Base-by-base conservation (phyloP, 2,797 vertebrate species). In the Clarias fuscus region DNA sequence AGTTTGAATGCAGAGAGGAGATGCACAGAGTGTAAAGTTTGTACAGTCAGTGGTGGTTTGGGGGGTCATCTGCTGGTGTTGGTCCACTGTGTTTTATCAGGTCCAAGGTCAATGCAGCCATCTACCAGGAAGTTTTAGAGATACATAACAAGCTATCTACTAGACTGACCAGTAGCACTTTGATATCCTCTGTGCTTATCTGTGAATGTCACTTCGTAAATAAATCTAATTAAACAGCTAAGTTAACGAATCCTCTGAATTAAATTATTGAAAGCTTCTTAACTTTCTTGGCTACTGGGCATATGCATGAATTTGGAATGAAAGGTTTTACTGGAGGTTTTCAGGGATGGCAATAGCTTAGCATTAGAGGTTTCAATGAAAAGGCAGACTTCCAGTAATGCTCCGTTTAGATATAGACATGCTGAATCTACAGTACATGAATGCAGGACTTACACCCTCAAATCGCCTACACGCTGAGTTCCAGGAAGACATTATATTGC, bases 291-390 rank as follows among this genome's bases (percentile, higher is more conserved):
- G 61, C 40, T 65, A 43, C 17, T 65, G 61, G 61, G 61, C 24
- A 65, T 53, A 65, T 27, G 40, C 14, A 5, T 11, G 79, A 11
- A 81, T 48, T 48, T 8, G 8, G 22, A 80, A 14, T 14, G 78
- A 43, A 17, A 43, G 33, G 3, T 80, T 62, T 80, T 80, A 24
- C 59, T 64, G 7, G 18, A 64, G 22, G 48, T 3, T 67, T 67
- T 40, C 14, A 81, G n/a, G 62, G 62, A 81, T 48, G 62, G 14
- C 6, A 81, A 67, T 40, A 27, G 20, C 58, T 89, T 86, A 86
- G 82, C 71, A 86, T 75, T 53, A 88, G 86, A 86, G 82, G 86
- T 83, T 90, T 83, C 68, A 86, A 82, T 85, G 11, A 67, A 67
- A 81, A 85, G 83, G 75, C 68, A 73, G 84, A 58, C 40, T 24